Percentiles rank a stretch among this genome's conserved stretches.
Evolutionary conservation across 2,113 vertebrate genomes (phyloP).

Genomic region (Cinclus cinclus): DNA sequence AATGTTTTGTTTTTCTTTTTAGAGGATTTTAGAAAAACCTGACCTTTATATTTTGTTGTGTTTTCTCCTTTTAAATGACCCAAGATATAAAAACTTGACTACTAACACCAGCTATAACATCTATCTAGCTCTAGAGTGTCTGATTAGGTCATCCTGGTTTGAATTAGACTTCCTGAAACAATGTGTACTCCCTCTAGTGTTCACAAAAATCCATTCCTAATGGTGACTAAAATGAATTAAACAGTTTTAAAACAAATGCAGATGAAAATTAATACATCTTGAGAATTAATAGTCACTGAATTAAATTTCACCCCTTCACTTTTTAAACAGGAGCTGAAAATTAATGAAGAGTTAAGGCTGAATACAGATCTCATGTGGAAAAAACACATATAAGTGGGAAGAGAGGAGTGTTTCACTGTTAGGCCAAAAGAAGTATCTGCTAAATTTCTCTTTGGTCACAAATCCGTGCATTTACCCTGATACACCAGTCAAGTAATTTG

Average conservation of each 20-base stretch:
- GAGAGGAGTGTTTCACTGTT: not conserved
- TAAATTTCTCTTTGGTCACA: not conserved
- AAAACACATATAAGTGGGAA: not conserved
- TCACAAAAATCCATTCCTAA: slow-evolving; percentile 11
- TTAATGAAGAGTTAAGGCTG: not conserved
- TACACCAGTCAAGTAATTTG: not conserved
- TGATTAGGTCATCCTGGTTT: not conserved
- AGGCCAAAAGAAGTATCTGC: not conserved
- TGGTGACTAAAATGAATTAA: not conserved
- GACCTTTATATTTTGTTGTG: not conserved
- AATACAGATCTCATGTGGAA: not conserved
- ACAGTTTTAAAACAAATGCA: not conserved
- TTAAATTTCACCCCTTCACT: not conserved
- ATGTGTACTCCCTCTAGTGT: slow-evolving; percentile 61
- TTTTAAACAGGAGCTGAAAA: not conserved
- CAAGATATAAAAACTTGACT: rapidly evolving
- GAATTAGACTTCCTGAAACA: slow-evolving; percentile 9
- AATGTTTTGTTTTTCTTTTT: not conserved
- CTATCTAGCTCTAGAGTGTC: too few species aligned
- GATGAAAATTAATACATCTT: not conserved
- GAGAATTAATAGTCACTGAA: not conserved
- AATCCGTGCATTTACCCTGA: not conserved
- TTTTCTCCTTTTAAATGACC: not conserved
- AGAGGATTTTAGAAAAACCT: rapidly evolving
- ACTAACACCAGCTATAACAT: not conserved